Evolutionary conservation across 2,888 invertebrate genomes (phyloP), one percentile per base, ranked within the genome.

Genomic region (Stenchaetothrips biformis): DNA sequence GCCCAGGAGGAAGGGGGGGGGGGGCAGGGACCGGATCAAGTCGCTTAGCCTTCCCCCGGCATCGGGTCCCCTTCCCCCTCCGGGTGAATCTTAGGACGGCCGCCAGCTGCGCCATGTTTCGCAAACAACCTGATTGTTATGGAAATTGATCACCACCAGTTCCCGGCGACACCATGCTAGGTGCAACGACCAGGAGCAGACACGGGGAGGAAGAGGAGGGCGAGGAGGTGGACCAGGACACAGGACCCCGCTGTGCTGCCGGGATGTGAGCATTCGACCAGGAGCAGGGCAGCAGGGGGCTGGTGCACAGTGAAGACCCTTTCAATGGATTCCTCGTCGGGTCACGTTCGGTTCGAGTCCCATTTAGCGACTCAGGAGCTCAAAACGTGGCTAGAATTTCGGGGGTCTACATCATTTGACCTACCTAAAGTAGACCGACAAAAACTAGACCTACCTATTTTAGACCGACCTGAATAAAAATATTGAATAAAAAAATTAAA

Each of bases 41-140:
- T 74, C 25, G 67, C 67, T 74, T 11, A 74, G 67, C 67, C 37
- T 4, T 4, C 37, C 67, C 67, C 7, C 67, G 37, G 37, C 37
- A 37, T 37, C 37, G 37, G 37, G 37, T 53, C 59, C 59, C 59
- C 13, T 0, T 18, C 16, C 59, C 53, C 16, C 59, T 59, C 8
- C 13, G 4, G 18, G 59, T 13, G 59, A 11, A 25, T 74, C 67
- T 74, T 25, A 25, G 67, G 67, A 25, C 25, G 67, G 8, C 67
- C 11, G 67, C 67, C 67, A 74, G 67, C 67, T 74, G 67, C 11
- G 67, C 67, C 67, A 74, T 74, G 67, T 74, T 74, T 74, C 21
- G 67, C 67, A 74, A 74, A 74, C 67, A 74, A 25, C 67, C 21
- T 25, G 67, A 74, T 74, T 74, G 67, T 74, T 74, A 25, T 74